Base-by-base conservation (phyloP, 2,113 vertebrate species). In the Irena cyanogastra region DNA sequence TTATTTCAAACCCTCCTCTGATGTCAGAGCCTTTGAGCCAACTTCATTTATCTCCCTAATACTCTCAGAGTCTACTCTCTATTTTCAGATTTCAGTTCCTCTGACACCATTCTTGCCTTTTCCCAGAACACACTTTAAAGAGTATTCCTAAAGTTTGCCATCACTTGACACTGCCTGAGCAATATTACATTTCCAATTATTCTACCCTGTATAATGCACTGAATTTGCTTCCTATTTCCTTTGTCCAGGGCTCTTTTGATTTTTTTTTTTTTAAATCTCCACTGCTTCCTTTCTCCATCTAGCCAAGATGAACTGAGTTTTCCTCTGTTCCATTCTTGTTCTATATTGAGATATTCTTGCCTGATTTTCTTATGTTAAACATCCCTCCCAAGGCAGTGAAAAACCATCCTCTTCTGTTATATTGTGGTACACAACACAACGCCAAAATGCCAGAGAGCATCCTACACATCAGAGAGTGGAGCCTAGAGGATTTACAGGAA, bases 11-110 rank as follows among this genome's bases (percentile, higher is more conserved):
- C 13, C 28, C 39, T 59, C 26, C 44, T 74, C 66, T 86, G 57
- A 93, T 76, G 26, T 83, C 85, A 83, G 92, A 76, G 66, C 59
- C 71, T 93, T 93, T 85, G 59, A 86, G 57, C 87, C 16, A 93
- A 68, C 33, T 56, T 71, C 44, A 84, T 60, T 93, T 50, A 45
- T 33, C 66, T 90, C 18, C 41, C 64, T 72, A 80, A 80, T n/a
- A 53, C 42, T 45, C 28, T 57, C n/a, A 61, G 72, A 65, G 50
- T 50, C 37, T 80, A 76, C 35, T 65, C 27, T 76, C 56, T 78
- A 13, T 60, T 93, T 82, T 71, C 69, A 84, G 68, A 83, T 49
- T 70, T 83, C 78, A 85, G 20, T 53, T 79, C 47, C 61, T 84
- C 44, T 83, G 66, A 42, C 53, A 76, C 26, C 50, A 60, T 23